Conservation (phyloP, 2,888 invertebrate genomes). For the Phyllotreta striolata region DNA sequence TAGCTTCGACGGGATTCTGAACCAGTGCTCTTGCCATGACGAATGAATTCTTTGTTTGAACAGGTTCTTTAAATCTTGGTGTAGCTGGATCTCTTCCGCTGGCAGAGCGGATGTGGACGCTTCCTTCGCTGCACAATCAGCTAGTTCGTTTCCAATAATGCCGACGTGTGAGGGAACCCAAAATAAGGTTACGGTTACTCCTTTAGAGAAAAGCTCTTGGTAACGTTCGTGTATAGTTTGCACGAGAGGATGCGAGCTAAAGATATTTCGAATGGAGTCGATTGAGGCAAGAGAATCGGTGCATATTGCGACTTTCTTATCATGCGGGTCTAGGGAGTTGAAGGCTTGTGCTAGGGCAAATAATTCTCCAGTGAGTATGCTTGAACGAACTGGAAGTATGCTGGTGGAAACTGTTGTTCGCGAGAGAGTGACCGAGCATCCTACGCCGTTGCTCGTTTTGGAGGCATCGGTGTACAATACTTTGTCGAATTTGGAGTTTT, state of each 20-base stretch:
- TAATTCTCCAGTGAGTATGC: constrained; percentile 11
- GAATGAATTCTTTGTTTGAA: neutral
- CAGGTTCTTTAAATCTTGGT: too few species aligned
- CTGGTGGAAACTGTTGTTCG: neutral
- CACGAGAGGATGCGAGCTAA: constrained; percentile 3
- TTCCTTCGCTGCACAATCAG: too few species aligned
- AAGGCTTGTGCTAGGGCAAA: constrained; percentile 1
- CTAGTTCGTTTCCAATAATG: neutral
- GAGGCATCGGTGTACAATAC: constrained; percentile 1
- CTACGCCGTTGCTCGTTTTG: neutral
- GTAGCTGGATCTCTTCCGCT: too few species aligned
- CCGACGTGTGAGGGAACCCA: constrained; percentile 8
- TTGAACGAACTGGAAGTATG: neutral
- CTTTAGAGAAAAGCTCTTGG: constrained; percentile 1
- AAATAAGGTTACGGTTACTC: neutral
- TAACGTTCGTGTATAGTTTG: neutral
- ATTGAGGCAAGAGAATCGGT: constrained; percentile 2
- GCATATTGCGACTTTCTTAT: neutral
- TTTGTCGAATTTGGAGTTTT: neutral
- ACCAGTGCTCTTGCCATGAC: constrained; percentile 3
- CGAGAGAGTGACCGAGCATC: constrained; percentile 4
- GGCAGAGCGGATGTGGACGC: too few species aligned
- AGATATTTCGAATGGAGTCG: constrained; percentile 4
- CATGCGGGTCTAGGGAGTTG: neutral
- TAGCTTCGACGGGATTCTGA: neutral